Conservation (phyloP, 1,140 invertebrate species). For the Euschistus heros region DNA sequence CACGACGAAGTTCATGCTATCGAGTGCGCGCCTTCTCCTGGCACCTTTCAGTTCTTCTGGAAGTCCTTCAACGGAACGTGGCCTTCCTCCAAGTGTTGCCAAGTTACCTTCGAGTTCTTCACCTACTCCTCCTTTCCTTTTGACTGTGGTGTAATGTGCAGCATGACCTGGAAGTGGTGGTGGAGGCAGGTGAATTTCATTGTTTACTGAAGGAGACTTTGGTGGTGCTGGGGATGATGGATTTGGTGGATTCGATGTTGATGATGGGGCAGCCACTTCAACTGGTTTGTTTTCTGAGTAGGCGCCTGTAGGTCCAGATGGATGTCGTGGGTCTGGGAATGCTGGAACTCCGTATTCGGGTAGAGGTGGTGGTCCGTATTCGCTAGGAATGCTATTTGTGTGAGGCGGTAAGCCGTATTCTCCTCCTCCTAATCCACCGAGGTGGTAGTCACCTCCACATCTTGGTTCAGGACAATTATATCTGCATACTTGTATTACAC, state of each 20-base stretch:
- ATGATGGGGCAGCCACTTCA: slow-evolving; percentile 60
- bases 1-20: slow-evolving; percentile 42
- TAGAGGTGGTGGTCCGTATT: slow-evolving; percentile 54
- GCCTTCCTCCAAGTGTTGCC: slow-evolving; percentile 67
- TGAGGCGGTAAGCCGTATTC: slow-evolving; percentile 26
- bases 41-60: slow-evolving; percentile 58
- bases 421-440: slow-evolving; percentile 23
- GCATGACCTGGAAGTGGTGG: slow-evolving; percentile 67
- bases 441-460: slow-evolving; percentile 28
- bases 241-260: slow-evolving; percentile 35
- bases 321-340: slow-evolving; percentile 60
- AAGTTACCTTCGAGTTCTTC: slow-evolving; percentile 57
- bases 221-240: slow-evolving; percentile 52
- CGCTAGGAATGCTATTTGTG: slow-evolving; percentile 39
- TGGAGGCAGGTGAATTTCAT: slow-evolving; percentile 62
- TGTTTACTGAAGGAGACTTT: slow-evolving; percentile 33
- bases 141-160: slow-evolving; percentile 63
- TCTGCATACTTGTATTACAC: slow-evolving; percentile 87
- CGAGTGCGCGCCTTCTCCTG: slow-evolving; percentile 47
- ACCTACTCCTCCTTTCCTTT: slow-evolving; percentile 59
- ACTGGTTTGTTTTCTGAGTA: slow-evolving; percentile 72
- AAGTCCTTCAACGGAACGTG: slow-evolving; percentile 65
- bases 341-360: slow-evolving; percentile 31
- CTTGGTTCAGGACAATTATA: slow-evolving; percentile 88
- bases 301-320: slow-evolving; percentile 63